Base-by-base conservation (phyloP, 2,888 invertebrate genomes). In the Chironomus tentans region DNA sequence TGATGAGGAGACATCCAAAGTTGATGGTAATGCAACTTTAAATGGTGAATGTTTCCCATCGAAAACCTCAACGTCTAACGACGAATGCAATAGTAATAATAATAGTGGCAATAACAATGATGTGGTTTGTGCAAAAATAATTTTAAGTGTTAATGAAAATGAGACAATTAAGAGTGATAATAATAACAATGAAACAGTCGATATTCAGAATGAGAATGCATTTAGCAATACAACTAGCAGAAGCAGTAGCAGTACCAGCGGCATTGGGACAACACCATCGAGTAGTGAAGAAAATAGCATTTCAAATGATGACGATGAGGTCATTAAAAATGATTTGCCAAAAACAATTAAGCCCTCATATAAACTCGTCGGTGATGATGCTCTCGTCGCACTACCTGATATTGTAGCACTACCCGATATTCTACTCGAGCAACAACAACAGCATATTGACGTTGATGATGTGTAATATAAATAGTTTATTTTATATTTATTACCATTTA, bases 101-200 rank as follows among this genome's bases (percentile, higher is more conserved):
- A 47, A 10, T 15, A 68, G 21, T 38, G 38, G 50, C 28, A 73
- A 65, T 24, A 74, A 68, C 62, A 73, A 65, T 12, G 74, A 68
- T 48, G 24, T 74, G 21, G 68, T 74, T 13, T 74, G 74, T 68
- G 74, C 46, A 10, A 74, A 74, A 48, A 74, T 74, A 47, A 74
- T 74, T 74, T 74, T 74, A 48, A 74, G 74, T 74, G 74, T 74
- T n/a, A 47, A 73, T 47, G 71, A 71, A 21, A 73, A 68, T 56
- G 68, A 74, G 21, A 62, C n/a, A 38, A 15, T 13, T 61, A 28
- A 28, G 13, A 73, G 73, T 62, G 38, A 62, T 62, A 62, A 62
- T 18, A 62, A 73, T 21, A 56, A 24, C 65, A 65, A 65, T 65
- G 65, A 65, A 65, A 68, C 21, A 24, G 74, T 56, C 22, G 24